A percentile compares a stretch with the other conserved stretches of the same genome.
Conservation (phyloP, 2,113 vertebrate genomes). For the Pagrus major region DNA sequence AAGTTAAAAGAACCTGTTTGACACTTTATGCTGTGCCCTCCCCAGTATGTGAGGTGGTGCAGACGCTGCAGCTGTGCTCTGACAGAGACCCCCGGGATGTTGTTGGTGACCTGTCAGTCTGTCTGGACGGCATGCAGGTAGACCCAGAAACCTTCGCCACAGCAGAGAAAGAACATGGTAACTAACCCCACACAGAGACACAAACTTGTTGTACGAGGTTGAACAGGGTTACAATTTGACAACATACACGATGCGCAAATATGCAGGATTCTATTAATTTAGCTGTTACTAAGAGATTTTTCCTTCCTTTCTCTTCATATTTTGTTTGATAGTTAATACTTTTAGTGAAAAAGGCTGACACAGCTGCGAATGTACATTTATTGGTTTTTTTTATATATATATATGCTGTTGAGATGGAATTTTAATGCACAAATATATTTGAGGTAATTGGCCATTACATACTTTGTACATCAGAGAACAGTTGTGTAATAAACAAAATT, state of each 20-base stretch:
- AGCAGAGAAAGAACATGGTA: constrained; percentile 74
- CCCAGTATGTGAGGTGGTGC: constrained; percentile 92
- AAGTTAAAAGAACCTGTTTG: not conserved
- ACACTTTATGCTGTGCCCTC: constrained; percentile 4
- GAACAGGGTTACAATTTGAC: not conserved
- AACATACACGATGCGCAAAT: not conserved
- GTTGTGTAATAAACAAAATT: not conserved
- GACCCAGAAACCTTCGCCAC: constrained; percentile 85
- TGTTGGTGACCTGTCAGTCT: constrained; percentile 92
- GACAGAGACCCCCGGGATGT: constrained; percentile 89
- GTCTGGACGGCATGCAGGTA: constrained; percentile 93
- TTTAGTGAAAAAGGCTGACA: too few species aligned
- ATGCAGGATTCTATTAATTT: not conserved
- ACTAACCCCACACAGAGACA: constrained; percentile 69
- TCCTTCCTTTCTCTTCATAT: not conserved
- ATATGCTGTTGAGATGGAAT: not conserved
- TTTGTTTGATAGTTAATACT: not conserved
- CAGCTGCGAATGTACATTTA: too few species aligned
- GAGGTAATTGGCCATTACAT: not conserved
- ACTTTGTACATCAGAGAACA: not conserved
- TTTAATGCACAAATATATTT: not conserved
- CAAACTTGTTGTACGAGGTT: not conserved
- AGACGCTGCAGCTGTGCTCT: constrained; percentile 89
- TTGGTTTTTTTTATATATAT: too few species aligned
- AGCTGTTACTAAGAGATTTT: not conserved